Conservation (phyloP, 2,113 vertebrate species). For the Vidua macroura region DNA sequence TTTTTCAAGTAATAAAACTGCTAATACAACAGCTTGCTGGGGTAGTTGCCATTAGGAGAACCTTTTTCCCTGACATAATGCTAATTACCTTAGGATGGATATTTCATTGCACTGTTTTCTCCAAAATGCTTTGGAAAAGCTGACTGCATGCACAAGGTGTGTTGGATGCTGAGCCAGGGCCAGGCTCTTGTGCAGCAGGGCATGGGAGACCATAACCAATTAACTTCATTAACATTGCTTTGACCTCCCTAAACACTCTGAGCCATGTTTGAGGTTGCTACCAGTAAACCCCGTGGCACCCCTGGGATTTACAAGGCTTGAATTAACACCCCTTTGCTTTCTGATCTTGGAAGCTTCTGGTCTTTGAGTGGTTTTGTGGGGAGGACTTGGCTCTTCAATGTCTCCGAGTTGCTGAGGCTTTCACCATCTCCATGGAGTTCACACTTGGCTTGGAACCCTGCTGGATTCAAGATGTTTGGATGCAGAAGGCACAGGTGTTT, state of each 20-base stretch:
- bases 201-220: neutral
- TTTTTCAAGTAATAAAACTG: neutral
- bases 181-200: neutral
- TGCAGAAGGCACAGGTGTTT: neutral
- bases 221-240: neutral
- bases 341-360: neutral
- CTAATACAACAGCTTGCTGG: neutral
- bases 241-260: neutral
- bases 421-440: neutral
- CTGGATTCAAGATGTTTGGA: neutral
- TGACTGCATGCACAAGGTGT: accelerated
- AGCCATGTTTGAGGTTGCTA: neutral
- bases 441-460: accelerated
- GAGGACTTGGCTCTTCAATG: neutral
- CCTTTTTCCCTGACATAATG: neutral
- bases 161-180: neutral
- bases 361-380: neutral
- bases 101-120: neutral
- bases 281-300: neutral
- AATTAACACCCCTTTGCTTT: neutral
- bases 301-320: neutral
- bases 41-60: neutral
- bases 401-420: neutral
- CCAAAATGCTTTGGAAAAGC: neutral
- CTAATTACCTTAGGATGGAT: neutral